Percentiles rank a stretch among this genome's conserved stretches.
Evolutionary conservation across 2,888 invertebrate genomes (phyloP).

Genomic region (Lepidochrysops patricia): DNA sequence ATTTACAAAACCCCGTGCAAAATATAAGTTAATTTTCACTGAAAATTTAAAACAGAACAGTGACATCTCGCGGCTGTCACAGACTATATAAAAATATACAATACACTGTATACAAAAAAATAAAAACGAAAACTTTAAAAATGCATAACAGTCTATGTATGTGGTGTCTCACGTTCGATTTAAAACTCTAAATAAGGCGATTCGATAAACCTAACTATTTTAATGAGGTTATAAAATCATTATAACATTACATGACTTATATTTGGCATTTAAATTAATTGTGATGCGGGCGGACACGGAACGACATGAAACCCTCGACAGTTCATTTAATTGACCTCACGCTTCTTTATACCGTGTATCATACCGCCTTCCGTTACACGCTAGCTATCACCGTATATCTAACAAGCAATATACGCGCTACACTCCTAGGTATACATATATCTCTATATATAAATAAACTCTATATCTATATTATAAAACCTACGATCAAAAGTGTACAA

Average conservation of each 20-base stretch:
- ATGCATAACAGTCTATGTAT: slow-evolving; percentile 67
- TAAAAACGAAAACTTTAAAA: slow-evolving; percentile 46
- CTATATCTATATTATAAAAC: slow-evolving; percentile 64
- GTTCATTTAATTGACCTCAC: slow-evolving; percentile 26
- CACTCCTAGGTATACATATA: slow-evolving; percentile 53
- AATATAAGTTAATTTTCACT: slow-evolving; percentile 7
- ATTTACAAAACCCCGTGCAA: background rate
- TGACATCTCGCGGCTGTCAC: slow-evolving; percentile 29
- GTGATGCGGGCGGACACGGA: slow-evolving; percentile 38
- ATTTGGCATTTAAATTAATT: slow-evolving; percentile 55
- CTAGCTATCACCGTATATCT: slow-evolving; percentile 53
- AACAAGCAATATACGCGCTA: slow-evolving; percentile 61
- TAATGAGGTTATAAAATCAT: slow-evolving; percentile 56
- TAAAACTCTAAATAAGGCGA: slow-evolving; percentile 58
- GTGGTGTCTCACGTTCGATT: slow-evolving; percentile 49
- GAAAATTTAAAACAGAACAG: slow-evolving; percentile 23
- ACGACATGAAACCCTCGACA: slow-evolving; percentile 12
- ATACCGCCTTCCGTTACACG: slow-evolving; percentile 56
- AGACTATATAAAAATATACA: slow-evolving; percentile 28
- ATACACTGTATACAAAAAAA: slow-evolving; percentile 29
- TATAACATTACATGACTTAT: slow-evolving; percentile 41
- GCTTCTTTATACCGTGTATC: slow-evolving; percentile 24
- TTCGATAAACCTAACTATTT: slow-evolving; percentile 52
- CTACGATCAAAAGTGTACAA: slow-evolving; percentile 67
- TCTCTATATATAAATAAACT: slow-evolving; percentile 60